Conservation (phyloP, 2,888 invertebrate species). For the Teleogryllus oceanicus region DNA sequence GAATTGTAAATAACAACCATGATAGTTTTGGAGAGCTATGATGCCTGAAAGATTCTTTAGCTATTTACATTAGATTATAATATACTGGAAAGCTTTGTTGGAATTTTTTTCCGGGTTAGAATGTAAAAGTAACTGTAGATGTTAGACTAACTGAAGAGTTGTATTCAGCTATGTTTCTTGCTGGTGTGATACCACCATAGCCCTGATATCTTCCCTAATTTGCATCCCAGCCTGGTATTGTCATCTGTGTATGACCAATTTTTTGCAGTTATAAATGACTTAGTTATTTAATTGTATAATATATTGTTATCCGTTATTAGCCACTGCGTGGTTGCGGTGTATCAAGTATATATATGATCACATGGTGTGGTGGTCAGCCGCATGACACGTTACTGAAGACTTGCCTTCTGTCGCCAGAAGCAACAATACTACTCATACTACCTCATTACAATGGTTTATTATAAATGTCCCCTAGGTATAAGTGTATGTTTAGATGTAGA, state of each 20-base stretch:
- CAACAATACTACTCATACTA: constrained; percentile 37
- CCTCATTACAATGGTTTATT: constrained; percentile 37
- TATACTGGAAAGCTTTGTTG: constrained; percentile 33
- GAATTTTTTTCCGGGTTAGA: constrained; percentile 31
- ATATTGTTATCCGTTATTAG: constrained; percentile 28
- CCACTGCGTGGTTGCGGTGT: constrained; percentile 29
- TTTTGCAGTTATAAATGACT: constrained; percentile 23
- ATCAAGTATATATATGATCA: constrained; percentile 23
- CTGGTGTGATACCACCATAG: not conserved
- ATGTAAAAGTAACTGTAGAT: constrained; percentile 25
- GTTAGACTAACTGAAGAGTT: constrained; percentile 29
- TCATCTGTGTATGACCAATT: not conserved
- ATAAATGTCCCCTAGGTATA: constrained; percentile 33
- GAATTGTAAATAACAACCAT: constrained; percentile 36
- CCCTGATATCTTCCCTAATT: constrained; percentile 21
- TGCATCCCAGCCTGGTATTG: not conserved
- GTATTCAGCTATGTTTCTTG: constrained; percentile 18
- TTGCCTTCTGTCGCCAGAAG: constrained; percentile 34
- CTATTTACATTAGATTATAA: constrained; percentile 32
- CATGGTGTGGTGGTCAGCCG: constrained; percentile 26
- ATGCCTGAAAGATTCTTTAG: constrained; percentile 30
- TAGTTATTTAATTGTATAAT: constrained; percentile 33
- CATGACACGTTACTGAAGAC: constrained; percentile 34
- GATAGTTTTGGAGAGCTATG: constrained; percentile 29
- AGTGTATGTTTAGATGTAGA: constrained; percentile 33